Evolutionary conservation across 2,797 vertebrate species (phyloP).

Genomic region (Sebastes variabilis): DNA sequence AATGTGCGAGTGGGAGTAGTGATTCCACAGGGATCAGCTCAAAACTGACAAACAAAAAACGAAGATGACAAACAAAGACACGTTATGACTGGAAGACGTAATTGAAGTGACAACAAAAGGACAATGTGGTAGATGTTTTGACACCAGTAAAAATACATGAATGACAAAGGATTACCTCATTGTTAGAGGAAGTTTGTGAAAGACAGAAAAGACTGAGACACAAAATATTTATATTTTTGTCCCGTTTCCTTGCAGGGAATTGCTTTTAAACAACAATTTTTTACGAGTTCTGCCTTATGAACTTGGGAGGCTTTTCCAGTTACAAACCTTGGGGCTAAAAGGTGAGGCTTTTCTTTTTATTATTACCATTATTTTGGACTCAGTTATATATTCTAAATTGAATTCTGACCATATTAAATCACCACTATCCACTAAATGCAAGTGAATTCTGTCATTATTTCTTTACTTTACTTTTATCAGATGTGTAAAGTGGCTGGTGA

Average conservation of each 20-base stretch:
- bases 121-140: background rate
- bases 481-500: background rate
- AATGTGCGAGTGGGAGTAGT: background rate
- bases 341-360: constrained; percentile 68
- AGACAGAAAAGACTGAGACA: background rate
- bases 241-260: constrained; percentile 87
- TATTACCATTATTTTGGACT: background rate
- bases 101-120: background rate
- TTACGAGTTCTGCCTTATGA: constrained; percentile 99
- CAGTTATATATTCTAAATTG: background rate
- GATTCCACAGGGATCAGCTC: background rate
- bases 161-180: background rate
- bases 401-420: background rate
- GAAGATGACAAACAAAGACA: background rate
- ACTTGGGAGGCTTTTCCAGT: constrained; percentile 98
- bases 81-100: background rate
- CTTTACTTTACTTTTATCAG: background rate
- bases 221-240: background rate
- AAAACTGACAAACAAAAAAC: background rate
- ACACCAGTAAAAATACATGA: background rate
- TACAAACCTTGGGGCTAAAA: constrained; percentile 98
- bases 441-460: background rate
- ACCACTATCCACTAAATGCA: background rate
- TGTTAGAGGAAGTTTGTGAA: background rate
- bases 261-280: constrained; percentile 99